phyloP scores from a whole-genome alignment of 2,113 vertebrate species.

The Poecile atricapillus region DNA sequence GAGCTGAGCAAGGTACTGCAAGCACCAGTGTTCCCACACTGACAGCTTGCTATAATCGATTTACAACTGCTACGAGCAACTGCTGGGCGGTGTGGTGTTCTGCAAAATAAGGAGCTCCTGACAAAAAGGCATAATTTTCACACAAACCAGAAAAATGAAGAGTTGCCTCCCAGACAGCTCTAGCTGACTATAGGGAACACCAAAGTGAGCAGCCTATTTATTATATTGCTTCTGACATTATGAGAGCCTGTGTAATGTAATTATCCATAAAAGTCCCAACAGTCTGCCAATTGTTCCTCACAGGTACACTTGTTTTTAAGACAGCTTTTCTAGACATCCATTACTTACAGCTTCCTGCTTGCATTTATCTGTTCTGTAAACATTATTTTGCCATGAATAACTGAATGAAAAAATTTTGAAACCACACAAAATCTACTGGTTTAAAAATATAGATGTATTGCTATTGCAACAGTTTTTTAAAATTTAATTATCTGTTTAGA shows the following conservation, averaged over 20 bases:
- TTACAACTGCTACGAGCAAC: conserved; percentile 21
- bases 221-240: conserved; percentile 53
- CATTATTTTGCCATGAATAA: background rate
- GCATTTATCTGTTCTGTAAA: background rate
- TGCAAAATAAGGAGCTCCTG: conserved; percentile 12
- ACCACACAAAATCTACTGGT: background rate
- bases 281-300: background rate
- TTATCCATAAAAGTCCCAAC: conserved; percentile 38
- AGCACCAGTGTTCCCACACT: conserved; percentile 18
- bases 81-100: conserved; percentile 17
- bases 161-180: conserved; percentile 4
- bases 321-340: background rate
- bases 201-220: conserved; percentile 26
- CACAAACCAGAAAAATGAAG: conserved; percentile 5
- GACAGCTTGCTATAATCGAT: conserved; percentile 53
- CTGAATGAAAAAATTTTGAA: background rate
- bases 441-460: background rate
- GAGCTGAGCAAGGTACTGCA: conserved; percentile 7
- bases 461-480: background rate
- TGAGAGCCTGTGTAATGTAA: conserved; percentile 16
- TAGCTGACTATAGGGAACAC: conserved; percentile 3
- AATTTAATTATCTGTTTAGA: background rate
- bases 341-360: background rate
- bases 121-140: conserved; percentile 24
- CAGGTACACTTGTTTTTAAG: conserved; percentile 28